Conservation (phyloP, 2,113 vertebrate genomes). For the Barbus barbus region DNA sequence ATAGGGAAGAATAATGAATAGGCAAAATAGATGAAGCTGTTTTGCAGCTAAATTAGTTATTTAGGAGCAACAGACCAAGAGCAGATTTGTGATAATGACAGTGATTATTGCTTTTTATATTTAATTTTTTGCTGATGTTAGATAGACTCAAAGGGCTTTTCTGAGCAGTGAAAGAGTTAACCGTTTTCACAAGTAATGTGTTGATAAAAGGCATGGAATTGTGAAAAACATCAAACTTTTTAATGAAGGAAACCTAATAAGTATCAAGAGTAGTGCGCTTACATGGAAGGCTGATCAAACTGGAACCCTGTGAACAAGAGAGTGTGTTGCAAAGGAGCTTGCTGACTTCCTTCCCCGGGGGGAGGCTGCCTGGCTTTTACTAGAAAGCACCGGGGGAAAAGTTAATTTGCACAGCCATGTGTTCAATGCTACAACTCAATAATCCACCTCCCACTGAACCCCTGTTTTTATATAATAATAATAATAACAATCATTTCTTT, state of each 20-base stretch:
- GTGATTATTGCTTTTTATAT: slow-evolving; percentile 69
- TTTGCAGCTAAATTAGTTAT: slow-evolving; percentile 79
- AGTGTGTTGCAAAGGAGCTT: slow-evolving; percentile 45
- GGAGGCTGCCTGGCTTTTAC: slow-evolving; percentile 46
- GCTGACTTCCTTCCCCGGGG: slow-evolving; percentile 43
- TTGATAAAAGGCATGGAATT: slow-evolving; percentile 58
- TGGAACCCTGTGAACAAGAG: slow-evolving; percentile 55
- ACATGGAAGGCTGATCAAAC: slow-evolving; percentile 62
- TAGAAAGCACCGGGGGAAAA: slow-evolving; percentile 49
- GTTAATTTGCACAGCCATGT: slow-evolving; percentile 54
- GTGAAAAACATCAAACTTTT: slow-evolving; percentile 68
- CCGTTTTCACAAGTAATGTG: slow-evolving; percentile 21
- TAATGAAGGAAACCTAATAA: slow-evolving; percentile 72
- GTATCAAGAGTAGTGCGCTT: slow-evolving; percentile 51
- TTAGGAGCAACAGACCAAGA: slow-evolving; percentile 72
- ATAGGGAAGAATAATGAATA: slow-evolving; percentile 76
- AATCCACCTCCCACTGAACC: not conserved
- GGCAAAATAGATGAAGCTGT: slow-evolving; percentile 77
- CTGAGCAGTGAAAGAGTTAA: slow-evolving; percentile 62
- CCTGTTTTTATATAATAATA: not conserved
- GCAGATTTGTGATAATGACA: slow-evolving; percentile 73
- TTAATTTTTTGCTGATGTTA: not conserved
- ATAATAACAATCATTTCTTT: not conserved
- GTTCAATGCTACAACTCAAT: slow-evolving; percentile 47
- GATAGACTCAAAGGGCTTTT: not conserved